Evolutionary conservation across 1,140 invertebrate species (phyloP).

Genomic region (Hyposmocoma kahamanoa): DNA sequence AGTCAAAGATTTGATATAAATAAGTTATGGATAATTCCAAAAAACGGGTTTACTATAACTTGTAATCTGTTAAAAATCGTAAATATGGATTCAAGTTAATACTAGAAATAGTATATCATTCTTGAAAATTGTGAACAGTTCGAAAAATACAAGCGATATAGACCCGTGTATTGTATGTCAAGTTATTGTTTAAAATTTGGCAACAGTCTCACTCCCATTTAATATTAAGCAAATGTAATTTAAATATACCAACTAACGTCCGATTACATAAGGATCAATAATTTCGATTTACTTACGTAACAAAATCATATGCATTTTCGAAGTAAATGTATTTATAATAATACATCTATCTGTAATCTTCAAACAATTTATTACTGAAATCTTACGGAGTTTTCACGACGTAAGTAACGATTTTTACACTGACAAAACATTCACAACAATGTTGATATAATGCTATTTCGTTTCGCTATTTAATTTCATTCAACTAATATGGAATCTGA

Average conservation of each 20-base stretch:
- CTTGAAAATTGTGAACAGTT: constrained; percentile 21
- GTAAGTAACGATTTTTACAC: no score
- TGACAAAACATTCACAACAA: no score
- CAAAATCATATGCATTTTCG: background rate
- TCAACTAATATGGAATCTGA: no score
- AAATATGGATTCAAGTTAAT: background rate
- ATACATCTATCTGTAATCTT: no score
- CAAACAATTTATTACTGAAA: no score
- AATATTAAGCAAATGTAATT: background rate
- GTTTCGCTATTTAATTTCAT: no score
- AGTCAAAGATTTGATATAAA: constrained; percentile 9
- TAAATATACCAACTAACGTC: background rate
- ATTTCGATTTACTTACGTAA: constrained; percentile 12
- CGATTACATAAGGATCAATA: background rate
- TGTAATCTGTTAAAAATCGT: no score
- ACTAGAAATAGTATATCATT: no score
- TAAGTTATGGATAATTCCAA: background rate
- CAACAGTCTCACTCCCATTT: constrained; percentile 24
- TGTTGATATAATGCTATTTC: no score
- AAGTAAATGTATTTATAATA: no score
- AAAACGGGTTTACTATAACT: no score
- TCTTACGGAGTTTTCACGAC: no score
- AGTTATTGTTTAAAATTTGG: constrained; percentile 29
- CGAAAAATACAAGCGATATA: constrained; percentile 27
- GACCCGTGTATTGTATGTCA: constrained; percentile 6